These are phyloP conservation scores for Ferdinandea cuprea DNA, from an alignment of 2,888 invertebrate species.

Conservation along the genomic window DNA sequence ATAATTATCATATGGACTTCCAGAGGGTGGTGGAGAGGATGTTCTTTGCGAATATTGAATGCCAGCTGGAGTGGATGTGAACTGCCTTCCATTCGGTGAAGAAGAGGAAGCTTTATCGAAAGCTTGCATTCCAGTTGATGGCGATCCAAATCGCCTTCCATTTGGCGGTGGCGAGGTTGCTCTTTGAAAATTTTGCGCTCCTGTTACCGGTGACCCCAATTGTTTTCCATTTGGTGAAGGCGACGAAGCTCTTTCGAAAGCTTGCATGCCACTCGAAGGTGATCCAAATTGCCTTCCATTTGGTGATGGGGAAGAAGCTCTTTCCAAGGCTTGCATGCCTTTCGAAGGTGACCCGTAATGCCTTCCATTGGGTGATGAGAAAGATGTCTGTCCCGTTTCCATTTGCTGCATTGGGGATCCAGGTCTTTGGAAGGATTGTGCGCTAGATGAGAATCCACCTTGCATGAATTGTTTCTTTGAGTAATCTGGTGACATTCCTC, in stretches of 20 bases:
- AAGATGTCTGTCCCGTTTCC: conserved; percentile 8
- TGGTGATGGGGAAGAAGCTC: conserved; percentile 14
- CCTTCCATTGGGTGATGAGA: conserved; percentile 1
- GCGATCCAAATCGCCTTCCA: too few species aligned
- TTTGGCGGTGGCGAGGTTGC: conserved; percentile 16
- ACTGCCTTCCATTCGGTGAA: too few species aligned
- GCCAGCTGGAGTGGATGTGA: too few species aligned
- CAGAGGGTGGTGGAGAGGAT: background rate
- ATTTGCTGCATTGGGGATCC: conserved; percentile 9
- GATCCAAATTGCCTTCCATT: background rate
- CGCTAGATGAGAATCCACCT: background rate
- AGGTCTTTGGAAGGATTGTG: background rate
- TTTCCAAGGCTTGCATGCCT: conserved; percentile 5
- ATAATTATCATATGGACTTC: background rate
- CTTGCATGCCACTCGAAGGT: background rate
- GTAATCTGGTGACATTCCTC: conserved; percentile 77
- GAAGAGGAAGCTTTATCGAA: too few species aligned
- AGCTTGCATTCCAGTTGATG: too few species aligned
- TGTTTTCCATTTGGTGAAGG: background rate
- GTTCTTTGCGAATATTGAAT: conserved; percentile 24
- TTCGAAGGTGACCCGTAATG: background rate
- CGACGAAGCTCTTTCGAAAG: conserved; percentile 26
- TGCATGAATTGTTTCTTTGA: conserved; percentile 66
- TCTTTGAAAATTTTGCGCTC: conserved; percentile 17
- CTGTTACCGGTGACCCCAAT: background rate